These are phyloP conservation scores for Edolisoma coerulescens DNA, from an alignment of 2,113 vertebrate genomes.

Conservation along the genomic window DNA sequence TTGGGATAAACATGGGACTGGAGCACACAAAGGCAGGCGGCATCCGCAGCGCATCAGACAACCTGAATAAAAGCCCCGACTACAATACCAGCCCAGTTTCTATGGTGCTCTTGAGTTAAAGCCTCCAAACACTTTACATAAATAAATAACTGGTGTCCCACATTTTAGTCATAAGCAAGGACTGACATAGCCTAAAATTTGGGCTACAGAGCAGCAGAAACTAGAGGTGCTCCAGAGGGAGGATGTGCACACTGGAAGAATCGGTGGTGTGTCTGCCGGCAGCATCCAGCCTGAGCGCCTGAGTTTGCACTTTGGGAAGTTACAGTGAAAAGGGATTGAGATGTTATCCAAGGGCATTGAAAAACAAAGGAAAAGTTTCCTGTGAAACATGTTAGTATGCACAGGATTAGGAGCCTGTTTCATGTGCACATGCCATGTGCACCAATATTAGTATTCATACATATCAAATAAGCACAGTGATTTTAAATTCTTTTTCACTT, in stretches of 20 bases:
- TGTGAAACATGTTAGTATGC: background rate
- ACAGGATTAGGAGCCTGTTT: background rate
- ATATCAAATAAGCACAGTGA: background rate
- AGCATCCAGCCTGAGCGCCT: background rate
- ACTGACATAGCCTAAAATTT: background rate
- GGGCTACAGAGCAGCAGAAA: background rate
- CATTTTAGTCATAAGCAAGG: background rate
- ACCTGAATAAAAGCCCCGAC: slow-evolving; percentile 19
- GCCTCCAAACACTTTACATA: background rate
- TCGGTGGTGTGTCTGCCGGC: background rate
- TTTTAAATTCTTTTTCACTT: background rate
- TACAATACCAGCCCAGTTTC: slow-evolving; percentile 34
- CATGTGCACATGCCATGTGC: background rate
- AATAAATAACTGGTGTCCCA: slow-evolving; percentile 27
- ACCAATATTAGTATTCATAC: background rate
- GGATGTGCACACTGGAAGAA: background rate
- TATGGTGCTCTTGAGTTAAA: slow-evolving; percentile 16
- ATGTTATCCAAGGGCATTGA: background rate
- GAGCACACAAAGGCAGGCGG: slow-evolving; percentile 42
- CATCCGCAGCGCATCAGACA: slow-evolving; percentile 24
- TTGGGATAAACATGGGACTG: slow-evolving; percentile 16
- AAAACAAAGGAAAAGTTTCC: background rate
- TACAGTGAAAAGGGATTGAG: background rate
- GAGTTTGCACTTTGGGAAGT: background rate
- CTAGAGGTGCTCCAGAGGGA: background rate